phyloP scores from a whole-genome alignment of 2,113 vertebrate genomes.

The Solea solea region DNA sequence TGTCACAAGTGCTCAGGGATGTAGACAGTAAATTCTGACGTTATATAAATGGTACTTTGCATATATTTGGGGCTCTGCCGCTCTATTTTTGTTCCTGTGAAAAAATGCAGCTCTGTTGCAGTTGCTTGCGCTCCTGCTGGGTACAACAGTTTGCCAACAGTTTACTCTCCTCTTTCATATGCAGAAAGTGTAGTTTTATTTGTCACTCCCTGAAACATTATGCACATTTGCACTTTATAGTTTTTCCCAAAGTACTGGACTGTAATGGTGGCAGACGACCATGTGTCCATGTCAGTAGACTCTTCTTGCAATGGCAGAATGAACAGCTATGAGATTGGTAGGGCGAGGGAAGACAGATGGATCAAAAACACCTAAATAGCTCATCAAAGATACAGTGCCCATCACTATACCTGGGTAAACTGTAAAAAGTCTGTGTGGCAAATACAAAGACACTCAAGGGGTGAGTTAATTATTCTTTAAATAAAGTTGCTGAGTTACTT shows the following conservation, averaged over 20 bases:
- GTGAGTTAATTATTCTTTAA: too few species aligned
- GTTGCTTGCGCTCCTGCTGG: slow-evolving; percentile 46
- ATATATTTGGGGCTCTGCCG: slow-evolving; percentile 68
- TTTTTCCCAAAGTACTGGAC: neutral
- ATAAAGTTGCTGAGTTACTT: neutral
- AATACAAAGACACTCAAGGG: too few species aligned
- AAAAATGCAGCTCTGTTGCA: slow-evolving; percentile 40
- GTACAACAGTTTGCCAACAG: slow-evolving; percentile 32
- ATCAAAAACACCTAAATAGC: neutral
- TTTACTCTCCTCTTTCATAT: slow-evolving; percentile 18
- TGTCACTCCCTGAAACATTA: neutral
- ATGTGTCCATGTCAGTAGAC: neutral
- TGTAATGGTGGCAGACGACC: neutral
- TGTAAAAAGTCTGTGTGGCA: too few species aligned
- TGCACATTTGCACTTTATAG: neutral
- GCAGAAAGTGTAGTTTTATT: neutral
- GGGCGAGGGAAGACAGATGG: neutral
- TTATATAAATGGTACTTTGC: slow-evolving; percentile 74
- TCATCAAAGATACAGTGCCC: neutral
- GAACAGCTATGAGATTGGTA: neutral
- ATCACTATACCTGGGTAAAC: neutral
- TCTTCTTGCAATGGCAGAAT: neutral
- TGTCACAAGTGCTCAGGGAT: slow-evolving; percentile 81
- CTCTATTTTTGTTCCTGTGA: slow-evolving; percentile 51
- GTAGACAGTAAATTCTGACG: slow-evolving; percentile 68